Evolutionary conservation across 2,797 vertebrate species (phyloP).

Genomic region (Heteromormyrus szaboi): DNA sequence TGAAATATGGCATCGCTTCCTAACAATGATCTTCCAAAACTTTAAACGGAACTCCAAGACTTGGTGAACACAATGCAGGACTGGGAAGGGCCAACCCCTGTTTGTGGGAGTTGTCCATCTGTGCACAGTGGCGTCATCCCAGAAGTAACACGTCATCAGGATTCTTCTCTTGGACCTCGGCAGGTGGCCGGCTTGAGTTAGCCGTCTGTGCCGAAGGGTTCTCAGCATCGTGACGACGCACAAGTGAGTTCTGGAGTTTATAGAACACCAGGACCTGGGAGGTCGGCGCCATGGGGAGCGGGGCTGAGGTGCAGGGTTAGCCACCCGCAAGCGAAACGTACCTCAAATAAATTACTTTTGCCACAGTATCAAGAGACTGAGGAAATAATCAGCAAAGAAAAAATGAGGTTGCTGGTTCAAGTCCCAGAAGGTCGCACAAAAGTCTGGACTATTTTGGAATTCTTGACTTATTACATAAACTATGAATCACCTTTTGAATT

Average conservation of each 20-base stretch:
- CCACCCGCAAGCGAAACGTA: neutral
- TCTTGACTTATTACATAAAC: neutral
- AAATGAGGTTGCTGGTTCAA: neutral
- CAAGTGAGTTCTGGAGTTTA: neutral
- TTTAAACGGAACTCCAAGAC: neutral
- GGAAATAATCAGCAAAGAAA: slow-evolving; percentile 10
- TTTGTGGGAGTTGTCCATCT: neutral
- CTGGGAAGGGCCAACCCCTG: neutral
- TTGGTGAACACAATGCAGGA: neutral
- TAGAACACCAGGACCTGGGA: neutral
- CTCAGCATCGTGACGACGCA: neutral
- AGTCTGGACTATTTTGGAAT: slow-evolving; percentile 1
- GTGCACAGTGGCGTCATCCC: neutral
- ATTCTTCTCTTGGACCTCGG: neutral
- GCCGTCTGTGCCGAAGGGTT: neutral
- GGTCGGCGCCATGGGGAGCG: neutral
- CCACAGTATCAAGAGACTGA: neutral
- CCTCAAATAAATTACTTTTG: neutral
- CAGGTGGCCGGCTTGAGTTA: neutral
- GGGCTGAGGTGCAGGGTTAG: neutral
- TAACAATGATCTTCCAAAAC: neutral
- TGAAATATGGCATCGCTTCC: slow-evolving; percentile 3
- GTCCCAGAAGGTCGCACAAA: neutral
- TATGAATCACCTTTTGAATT: neutral
- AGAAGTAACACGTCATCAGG: neutral